Conservation (phyloP, 2,113 vertebrate genomes). For the Jacana jacana region DNA sequence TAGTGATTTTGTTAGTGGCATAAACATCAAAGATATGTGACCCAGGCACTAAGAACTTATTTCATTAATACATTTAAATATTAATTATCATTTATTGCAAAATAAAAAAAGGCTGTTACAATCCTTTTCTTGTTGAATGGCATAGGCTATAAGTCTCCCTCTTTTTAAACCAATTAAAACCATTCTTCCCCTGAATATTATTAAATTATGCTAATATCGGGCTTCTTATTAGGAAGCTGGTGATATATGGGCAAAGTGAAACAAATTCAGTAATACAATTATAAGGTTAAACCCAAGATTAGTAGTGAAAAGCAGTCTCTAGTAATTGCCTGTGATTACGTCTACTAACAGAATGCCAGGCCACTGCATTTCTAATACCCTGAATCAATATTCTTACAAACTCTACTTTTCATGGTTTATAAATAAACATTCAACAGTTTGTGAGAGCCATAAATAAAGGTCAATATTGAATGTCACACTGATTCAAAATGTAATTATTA, state of each 20-base stretch:
- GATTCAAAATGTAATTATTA: slow-evolving; percentile 62
- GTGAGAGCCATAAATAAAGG: slow-evolving; percentile 60
- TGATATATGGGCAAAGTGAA: slow-evolving; percentile 38
- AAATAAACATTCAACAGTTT: slow-evolving; percentile 58
- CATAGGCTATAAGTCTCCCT: neutral
- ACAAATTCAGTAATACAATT: slow-evolving; percentile 49
- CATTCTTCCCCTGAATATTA: slow-evolving; percentile 36
- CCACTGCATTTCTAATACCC: slow-evolving; percentile 15
- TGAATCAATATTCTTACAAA: slow-evolving; percentile 67
- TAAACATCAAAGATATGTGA: slow-evolving; percentile 28
- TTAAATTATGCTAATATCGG: slow-evolving; percentile 51
- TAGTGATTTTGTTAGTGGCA: slow-evolving; percentile 28
- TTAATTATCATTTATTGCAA: slow-evolving; percentile 49
- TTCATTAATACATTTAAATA: slow-evolving; percentile 45
- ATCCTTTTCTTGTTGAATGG: neutral
- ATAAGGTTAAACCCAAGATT: slow-evolving; percentile 50
- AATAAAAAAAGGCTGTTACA: slow-evolving; percentile 24
- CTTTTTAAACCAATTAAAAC: slow-evolving; percentile 54
- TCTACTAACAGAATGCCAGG: slow-evolving; percentile 46
- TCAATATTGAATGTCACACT: slow-evolving; percentile 61
- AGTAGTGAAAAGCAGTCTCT: slow-evolving; percentile 50
- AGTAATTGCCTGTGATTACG: slow-evolving; percentile 65
- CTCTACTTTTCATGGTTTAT: slow-evolving; percentile 61
- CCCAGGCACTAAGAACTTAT: neutral
- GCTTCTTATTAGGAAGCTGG: slow-evolving; percentile 31